A percentile compares a stretch with the other conserved stretches of the same genome.
Conservation (phyloP, 2,888 invertebrate genomes). For the Masnerella sp. region DNA sequence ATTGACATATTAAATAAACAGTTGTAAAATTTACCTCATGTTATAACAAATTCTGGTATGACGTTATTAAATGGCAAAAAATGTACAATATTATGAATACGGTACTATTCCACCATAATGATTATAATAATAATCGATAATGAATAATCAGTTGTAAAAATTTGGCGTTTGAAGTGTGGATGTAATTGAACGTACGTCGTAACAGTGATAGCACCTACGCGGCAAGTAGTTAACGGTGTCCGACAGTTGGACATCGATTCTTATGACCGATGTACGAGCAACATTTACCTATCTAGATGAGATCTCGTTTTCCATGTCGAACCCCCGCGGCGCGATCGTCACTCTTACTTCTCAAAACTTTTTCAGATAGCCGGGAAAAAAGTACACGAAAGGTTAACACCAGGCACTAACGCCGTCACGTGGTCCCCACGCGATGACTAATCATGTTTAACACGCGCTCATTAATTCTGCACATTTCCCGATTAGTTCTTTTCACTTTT, state of each 20-base stretch:
- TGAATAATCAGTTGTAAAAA: too few species aligned
- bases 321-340: constrained; percentile 70
- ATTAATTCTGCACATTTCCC: constrained; percentile 38
- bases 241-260: constrained; percentile 69
- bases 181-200: constrained; percentile 1
- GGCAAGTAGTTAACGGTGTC: constrained; percentile 68
- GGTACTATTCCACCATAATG: too few species aligned
- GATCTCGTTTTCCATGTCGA: constrained; percentile 74
- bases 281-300: constrained; percentile 75
- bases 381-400: constrained; percentile 63
- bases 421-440: constrained; percentile 46
- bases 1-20: too few species aligned
- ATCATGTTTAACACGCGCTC: constrained; percentile 39
- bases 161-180: not conserved
- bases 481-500: constrained; percentile 31
- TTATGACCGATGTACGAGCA: constrained; percentile 70
- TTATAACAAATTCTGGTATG: too few species aligned
- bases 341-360: constrained; percentile 71
- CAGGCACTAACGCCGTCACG: constrained; percentile 19
- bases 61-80: too few species aligned
- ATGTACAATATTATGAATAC: too few species aligned
- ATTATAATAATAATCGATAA: too few species aligned
- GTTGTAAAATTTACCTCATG: too few species aligned
- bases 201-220: constrained; percentile 12
- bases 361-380: constrained; percentile 67